These are phyloP conservation scores for Sula dactylatra DNA, from an alignment of 2,113 vertebrate species.

Conservation along the genomic window DNA sequence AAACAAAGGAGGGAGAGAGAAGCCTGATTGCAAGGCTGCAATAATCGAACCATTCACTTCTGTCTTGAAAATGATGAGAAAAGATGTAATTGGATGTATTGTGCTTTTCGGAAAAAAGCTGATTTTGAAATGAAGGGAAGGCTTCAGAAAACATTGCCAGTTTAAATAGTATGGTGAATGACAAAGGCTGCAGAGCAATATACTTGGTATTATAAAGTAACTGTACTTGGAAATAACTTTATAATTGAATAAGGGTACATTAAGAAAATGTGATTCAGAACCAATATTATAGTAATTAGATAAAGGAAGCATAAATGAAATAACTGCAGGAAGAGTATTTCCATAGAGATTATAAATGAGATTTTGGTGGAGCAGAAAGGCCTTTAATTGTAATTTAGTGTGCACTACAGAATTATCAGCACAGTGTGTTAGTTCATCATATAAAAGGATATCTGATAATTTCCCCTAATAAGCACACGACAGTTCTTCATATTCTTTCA, in stretches of 20 bases:
- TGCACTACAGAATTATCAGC: constrained; percentile 78
- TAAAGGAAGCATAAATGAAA: constrained; percentile 80
- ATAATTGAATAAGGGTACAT: constrained; percentile 80
- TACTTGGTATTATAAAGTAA: constrained; percentile 73
- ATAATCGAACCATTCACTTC: constrained; percentile 23
- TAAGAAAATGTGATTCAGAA: constrained; percentile 80
- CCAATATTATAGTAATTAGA: constrained; percentile 82
- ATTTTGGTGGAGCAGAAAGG: constrained; percentile 78
- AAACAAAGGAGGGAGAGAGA: background rate
- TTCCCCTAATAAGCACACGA: constrained; percentile 79
- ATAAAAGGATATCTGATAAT: constrained; percentile 78
- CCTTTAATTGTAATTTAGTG: constrained; percentile 82
- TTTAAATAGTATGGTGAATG: constrained; percentile 62
- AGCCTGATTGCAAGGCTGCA: constrained; percentile 4
- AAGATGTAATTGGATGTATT: constrained; percentile 29
- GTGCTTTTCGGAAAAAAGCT: background rate
- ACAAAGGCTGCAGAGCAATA: constrained; percentile 55
- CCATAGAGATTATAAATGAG: constrained; percentile 81
- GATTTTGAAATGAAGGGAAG: constrained; percentile 41
- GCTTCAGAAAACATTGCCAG: constrained; percentile 26
- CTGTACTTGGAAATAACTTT: constrained; percentile 81
- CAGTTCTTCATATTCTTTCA: constrained; percentile 77
- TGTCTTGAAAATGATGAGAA: constrained; percentile 12
- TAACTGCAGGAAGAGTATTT: constrained; percentile 78
- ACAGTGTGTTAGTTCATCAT: constrained; percentile 73